Evolutionary conservation across 92 coral and sea anemone genomes (phyloP).

Genomic region (Heliopora coerulea): DNA sequence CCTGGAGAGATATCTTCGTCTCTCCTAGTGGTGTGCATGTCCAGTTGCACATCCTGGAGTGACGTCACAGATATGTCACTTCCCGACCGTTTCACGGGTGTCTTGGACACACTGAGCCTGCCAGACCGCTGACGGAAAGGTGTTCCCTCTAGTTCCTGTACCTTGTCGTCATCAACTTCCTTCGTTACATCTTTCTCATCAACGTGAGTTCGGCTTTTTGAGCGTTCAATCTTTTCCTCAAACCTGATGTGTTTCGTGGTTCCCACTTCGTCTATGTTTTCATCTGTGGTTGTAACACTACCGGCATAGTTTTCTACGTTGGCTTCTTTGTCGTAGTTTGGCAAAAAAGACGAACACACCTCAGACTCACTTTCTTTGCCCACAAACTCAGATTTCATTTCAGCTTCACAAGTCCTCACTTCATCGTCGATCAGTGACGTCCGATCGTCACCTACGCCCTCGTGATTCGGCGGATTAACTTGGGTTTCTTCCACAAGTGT

Average conservation of each 20-base stretch:
- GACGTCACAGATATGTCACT: conserved; percentile 39
- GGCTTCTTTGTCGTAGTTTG: too few relatives aligned
- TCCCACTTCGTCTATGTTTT: too few relatives aligned
- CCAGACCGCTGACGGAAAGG: conserved; percentile 7
- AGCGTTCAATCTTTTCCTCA: conserved; percentile 3
- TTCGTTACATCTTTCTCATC: background rate
- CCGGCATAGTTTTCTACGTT: too few relatives aligned
- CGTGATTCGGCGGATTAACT: too few relatives aligned
- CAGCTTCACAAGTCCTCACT: too few relatives aligned
- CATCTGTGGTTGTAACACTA: background rate
- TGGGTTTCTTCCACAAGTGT: too few relatives aligned
- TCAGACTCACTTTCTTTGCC: too few relatives aligned
- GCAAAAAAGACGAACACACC: too few relatives aligned
- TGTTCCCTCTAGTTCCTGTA: background rate
- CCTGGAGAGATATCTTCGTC: background rate
- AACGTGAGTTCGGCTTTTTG: background rate
- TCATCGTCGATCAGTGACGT: too few relatives aligned
- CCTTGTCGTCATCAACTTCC: background rate
- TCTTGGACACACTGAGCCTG: background rate
- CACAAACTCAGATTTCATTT: too few relatives aligned
- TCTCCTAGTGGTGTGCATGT: conserved; percentile 2
- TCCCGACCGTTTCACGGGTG: conserved; percentile 30
- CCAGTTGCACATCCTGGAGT: conserved; percentile 30
- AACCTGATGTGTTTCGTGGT: conserved; percentile 12
- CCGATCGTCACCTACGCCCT: too few relatives aligned